These are phyloP conservation scores for Listronotus oregonensis DNA, from an alignment of 1,140 invertebrate species.

Conservation along the genomic window DNA sequence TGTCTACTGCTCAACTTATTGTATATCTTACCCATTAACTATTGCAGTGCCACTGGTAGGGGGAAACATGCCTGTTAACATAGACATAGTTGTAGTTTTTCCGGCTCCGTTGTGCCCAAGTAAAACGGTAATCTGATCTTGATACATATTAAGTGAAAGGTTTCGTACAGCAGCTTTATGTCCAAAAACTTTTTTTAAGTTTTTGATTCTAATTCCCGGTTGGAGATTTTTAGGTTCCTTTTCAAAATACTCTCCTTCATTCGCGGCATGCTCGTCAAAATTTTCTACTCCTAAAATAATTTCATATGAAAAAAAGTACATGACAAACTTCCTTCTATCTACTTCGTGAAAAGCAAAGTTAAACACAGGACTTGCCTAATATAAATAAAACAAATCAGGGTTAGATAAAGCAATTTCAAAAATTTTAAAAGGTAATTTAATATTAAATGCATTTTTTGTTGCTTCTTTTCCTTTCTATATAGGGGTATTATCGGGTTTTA, in stretches of 20 bases:
- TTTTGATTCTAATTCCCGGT: conserved; percentile 67
- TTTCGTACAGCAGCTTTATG: conserved; percentile 61
- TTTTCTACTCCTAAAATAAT: conserved; percentile 16
- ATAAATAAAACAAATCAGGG: too few relatives aligned
- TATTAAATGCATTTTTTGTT: too few relatives aligned
- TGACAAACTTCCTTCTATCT: neutral
- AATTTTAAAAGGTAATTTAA: too few relatives aligned
- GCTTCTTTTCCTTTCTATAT: too few relatives aligned
- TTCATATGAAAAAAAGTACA: too few relatives aligned
- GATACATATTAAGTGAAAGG: conserved; percentile 70
- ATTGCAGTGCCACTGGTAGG: conserved; percentile 71
- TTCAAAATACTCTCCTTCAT: conserved; percentile 41
- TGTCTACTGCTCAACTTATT: too few relatives aligned
- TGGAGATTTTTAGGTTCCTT: conserved; percentile 47
- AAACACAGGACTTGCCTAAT: too few relatives aligned
- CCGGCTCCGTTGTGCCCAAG: conserved; percentile 79
- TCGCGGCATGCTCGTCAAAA: conserved; percentile 29
- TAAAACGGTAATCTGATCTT: conserved; percentile 70
- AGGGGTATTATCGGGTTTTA: too few relatives aligned
- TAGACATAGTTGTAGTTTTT: conserved; percentile 79
- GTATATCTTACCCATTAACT: conserved; percentile 71
- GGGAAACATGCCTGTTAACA: conserved; percentile 74
- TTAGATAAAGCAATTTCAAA: too few relatives aligned
- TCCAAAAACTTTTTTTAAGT: conserved; percentile 66
- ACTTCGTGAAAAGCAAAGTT: too few relatives aligned